Evolutionary conservation across 1,140 invertebrate species (phyloP), one percentile per base, ranked within the genome.

Genomic region (Panulirus ornatus): DNA sequence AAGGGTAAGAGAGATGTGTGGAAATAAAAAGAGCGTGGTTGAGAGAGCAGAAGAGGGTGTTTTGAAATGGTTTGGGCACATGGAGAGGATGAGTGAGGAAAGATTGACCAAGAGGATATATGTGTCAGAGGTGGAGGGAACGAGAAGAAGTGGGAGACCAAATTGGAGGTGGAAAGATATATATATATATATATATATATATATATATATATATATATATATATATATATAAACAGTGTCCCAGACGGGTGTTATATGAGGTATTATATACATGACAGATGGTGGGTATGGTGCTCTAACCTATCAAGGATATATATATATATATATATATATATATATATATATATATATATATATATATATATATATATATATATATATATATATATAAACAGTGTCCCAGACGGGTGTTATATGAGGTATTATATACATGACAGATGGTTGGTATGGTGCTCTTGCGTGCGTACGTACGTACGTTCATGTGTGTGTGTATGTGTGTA

Each of bases 321-420:
- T 40, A 78, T 78, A 40, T 38, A 78, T 78, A 75, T 75, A 75
- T 75, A 75, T 78, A 78, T 78, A 40, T 78, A 78, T 78, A 40
- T 78, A 78, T 78, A 40, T 78, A 38, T 38, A 0, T 40, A 40
- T 40, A 78, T 78, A 42, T 78, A 78, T 78, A 78, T 78, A 40
- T 78, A 78, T 78, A 75, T 75, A 75, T 11, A 75, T 75, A 75
- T 38, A 36, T 75, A 36, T 38, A n/a, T n/a, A n/a, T n/a, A n/a
- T n/a, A n/a, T n/a, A n/a, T n/a, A n/a, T n/a, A n/a, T n/a, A n/a
- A n/a, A n/a, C n/a, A n/a, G n/a, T n/a, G n/a, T n/a, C n/a, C n/a
- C n/a, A n/a, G 3, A 71, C 70, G 16, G 3, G 36, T 34, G 16
- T 16, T 71, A 34, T 9, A n/a, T 22, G 63, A 70, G 34, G 63